A percentile compares a stretch with the other conserved stretches of the same genome.
Evolutionary conservation across 1,140 invertebrate genomes (phyloP).

Genomic region (Chlorops oryzae): DNA sequence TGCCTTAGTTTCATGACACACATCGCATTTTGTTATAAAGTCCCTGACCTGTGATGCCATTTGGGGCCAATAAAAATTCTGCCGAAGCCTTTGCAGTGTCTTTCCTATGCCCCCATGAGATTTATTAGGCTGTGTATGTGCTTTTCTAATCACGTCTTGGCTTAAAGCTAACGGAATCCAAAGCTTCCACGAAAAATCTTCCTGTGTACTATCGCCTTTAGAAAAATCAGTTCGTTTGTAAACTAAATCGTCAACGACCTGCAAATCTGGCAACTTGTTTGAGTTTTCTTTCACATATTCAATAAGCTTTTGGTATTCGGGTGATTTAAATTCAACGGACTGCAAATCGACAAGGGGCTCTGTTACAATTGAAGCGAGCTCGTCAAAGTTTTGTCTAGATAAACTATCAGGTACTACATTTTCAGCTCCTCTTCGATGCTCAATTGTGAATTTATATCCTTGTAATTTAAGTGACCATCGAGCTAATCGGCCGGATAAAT

Average conservation of each 20-base stretch:
- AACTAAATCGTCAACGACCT: not conserved
- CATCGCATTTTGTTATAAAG: not conserved
- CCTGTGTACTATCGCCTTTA: not conserved
- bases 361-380: not conserved
- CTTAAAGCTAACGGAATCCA: not conserved
- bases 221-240: not conserved
- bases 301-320: not conserved
- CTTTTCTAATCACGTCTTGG: not conserved
- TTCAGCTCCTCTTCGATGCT: constrained; percentile 26
- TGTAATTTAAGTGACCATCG: too few species aligned
- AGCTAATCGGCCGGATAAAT: constrained; percentile 25
- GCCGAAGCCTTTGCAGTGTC: not conserved
- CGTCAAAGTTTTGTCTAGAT: constrained; percentile 9
- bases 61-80: not conserved
- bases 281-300: not conserved
- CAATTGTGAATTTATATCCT: constrained; percentile 28
- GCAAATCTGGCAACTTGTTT: not conserved
- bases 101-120: constrained; percentile 5
- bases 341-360: not conserved
- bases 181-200: not conserved
- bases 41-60: not conserved
- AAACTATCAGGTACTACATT: constrained; percentile 27
- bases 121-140: not conserved
- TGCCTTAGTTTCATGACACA: constrained; percentile 2
- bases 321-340: not conserved